A percentile compares a stretch with the other conserved stretches of the same genome.
Evolutionary conservation across 2,797 vertebrate species (phyloP).

Genomic region (Peromyscus melanophrys): DNA sequence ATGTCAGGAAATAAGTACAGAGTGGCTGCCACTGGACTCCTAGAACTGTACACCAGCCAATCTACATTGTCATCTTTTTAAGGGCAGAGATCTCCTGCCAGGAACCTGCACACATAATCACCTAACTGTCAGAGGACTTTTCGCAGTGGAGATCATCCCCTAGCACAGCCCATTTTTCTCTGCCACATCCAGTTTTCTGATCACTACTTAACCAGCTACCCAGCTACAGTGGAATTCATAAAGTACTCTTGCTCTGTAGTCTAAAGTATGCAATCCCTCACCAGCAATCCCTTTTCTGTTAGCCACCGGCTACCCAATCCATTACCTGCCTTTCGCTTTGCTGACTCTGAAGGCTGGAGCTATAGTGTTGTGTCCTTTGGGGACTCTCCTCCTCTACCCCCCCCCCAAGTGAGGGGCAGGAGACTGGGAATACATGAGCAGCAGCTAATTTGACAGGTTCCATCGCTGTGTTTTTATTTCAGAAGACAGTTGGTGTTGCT

Average conservation of each 20-base stretch:
- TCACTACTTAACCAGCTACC: neutral
- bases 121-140: neutral
- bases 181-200: no score
- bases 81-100: neutral
- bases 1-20: neutral
- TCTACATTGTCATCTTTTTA: no score
- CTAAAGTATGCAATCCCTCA: neutral
- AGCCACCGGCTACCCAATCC: neutral
- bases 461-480: constrained; percentile 51
- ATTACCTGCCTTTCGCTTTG: neutral
- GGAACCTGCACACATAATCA: neutral
- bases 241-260: neutral
- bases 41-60: neutral
- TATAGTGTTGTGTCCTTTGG: neutral
- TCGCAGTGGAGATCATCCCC: no score
- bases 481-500: neutral
- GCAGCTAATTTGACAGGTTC: neutral
- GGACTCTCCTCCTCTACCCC: neutral
- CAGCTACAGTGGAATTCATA: neutral
- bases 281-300: neutral
- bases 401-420: neutral
- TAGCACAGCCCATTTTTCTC: neutral
- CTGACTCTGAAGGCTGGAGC: neutral
- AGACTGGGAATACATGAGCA: neutral
- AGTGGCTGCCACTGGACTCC: neutral